Evolutionary conservation across 1,140 invertebrate genomes (phyloP).

Genomic region (Drosophila chauvacae): DNA sequence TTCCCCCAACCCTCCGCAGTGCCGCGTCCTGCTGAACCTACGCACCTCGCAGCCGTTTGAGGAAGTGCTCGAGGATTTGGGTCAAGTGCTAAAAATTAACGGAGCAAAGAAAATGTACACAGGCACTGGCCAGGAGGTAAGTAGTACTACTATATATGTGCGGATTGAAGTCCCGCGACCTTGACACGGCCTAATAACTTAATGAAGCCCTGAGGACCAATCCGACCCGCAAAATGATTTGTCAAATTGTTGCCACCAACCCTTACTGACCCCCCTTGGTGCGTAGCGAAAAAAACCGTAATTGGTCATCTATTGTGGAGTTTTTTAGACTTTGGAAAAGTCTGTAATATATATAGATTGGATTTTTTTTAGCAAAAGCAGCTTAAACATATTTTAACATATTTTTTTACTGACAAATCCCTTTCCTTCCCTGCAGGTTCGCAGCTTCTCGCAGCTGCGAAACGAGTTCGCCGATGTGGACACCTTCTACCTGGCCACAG

Average conservation of each 20-base stretch:
- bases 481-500: constrained; percentile 93
- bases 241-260: constrained; percentile 35
- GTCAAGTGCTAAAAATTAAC: constrained; percentile 95
- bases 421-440: constrained; percentile 84
- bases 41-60: constrained; percentile 97
- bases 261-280: no score
- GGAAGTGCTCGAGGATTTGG: constrained; percentile 96
- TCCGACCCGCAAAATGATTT: constrained; percentile 34
- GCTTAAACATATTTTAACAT: not conserved
- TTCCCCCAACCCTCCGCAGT: constrained; percentile 86
- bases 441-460: constrained; percentile 95
- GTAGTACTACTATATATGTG: not conserved
- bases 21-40: constrained; percentile 95
- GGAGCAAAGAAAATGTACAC: constrained; percentile 95
- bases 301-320: constrained; percentile 80
- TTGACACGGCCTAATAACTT: constrained; percentile 51
- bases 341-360: not conserved
- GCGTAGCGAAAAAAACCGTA: constrained; percentile 9
- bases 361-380: not conserved
- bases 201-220: constrained; percentile 39
- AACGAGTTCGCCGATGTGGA: constrained; percentile 96
- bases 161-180: constrained; percentile 4
- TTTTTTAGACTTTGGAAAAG: not conserved
- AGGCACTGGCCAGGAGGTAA: constrained; percentile 94
- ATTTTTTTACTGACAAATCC: constrained; percentile 77